Evolutionary conservation across 2,888 invertebrate genomes (phyloP).

Genomic region (Idaea straminata): DNA sequence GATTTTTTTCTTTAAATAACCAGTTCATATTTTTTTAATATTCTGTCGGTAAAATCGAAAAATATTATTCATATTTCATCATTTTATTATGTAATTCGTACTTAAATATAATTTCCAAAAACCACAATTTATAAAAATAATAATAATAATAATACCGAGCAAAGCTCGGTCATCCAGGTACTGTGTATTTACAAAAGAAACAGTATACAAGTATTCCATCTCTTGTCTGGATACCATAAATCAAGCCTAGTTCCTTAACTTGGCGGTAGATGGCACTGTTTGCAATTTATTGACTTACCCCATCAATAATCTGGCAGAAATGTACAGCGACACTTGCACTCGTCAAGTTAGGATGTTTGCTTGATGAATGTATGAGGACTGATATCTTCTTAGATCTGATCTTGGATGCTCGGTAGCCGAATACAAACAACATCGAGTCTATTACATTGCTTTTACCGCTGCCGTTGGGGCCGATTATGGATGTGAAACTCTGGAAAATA

Average conservation of each 20-base stretch:
- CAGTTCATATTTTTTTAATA: no score
- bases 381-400: constrained; percentile 97
- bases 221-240: no score
- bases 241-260: no score
- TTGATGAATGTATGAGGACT: constrained; percentile 95
- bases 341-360: constrained; percentile 84
- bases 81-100: no score
- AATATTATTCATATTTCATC: no score
- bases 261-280: neutral
- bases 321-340: constrained; percentile 94
- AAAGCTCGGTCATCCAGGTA: no score
- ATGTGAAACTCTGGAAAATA: constrained; percentile 91
- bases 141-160: no score
- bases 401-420: constrained; percentile 97
- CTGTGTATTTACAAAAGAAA: no score
- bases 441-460: constrained; percentile 99
- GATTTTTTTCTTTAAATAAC: no score
- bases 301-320: constrained; percentile 90
- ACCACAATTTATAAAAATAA: no score
- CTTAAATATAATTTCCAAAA: no score
- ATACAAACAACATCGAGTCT: constrained; percentile 99
- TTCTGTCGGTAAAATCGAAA: no score
- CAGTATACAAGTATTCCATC: neutral
- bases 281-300: constrained; percentile 68
- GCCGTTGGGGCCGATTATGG: constrained; percentile 99